These are phyloP conservation scores for Lasioglossum zephyrum DNA, from an alignment of 2,888 invertebrate species.

Conservation along the genomic window DNA sequence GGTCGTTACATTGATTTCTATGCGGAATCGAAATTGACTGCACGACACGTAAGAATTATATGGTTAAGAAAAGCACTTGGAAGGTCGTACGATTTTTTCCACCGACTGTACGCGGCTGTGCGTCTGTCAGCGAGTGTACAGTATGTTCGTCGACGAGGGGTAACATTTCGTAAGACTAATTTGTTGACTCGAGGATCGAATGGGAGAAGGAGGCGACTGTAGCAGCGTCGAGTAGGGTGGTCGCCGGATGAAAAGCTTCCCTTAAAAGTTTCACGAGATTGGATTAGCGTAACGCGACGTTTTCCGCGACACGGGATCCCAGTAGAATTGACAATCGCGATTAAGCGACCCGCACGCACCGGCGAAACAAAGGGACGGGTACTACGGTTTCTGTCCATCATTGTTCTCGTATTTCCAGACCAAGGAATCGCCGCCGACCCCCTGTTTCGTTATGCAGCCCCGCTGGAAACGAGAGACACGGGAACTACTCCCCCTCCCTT, in stretches of 20 bases:
- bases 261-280: conserved; percentile 19
- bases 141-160: background rate
- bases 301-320: background rate
- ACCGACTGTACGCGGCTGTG: background rate
- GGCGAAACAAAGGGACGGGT: conserved; percentile 25
- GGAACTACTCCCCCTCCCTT: background rate
- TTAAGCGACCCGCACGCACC: conserved; percentile 39
- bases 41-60: no score
- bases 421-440: conserved; percentile 27
- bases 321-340: conserved; percentile 38
- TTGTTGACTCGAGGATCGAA: conserved; percentile 19
- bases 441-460: conserved; percentile 31
- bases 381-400: conserved; percentile 25
- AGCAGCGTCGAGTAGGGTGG: background rate
- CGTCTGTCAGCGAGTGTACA: background rate
- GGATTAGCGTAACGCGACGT: conserved; percentile 25
- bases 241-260: conserved; percentile 9
- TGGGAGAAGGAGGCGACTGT: background rate
- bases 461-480: background rate
- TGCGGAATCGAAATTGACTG: background rate
- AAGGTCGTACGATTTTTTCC: background rate
- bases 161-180: conserved; percentile 22
- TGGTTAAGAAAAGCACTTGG: background rate
- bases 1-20: background rate
- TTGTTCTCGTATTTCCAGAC: conserved; percentile 40